These are phyloP conservation scores for Antedon mediterranea DNA, from an alignment of 53 echinoderm and acorn worm species.

Conservation along the genomic window DNA sequence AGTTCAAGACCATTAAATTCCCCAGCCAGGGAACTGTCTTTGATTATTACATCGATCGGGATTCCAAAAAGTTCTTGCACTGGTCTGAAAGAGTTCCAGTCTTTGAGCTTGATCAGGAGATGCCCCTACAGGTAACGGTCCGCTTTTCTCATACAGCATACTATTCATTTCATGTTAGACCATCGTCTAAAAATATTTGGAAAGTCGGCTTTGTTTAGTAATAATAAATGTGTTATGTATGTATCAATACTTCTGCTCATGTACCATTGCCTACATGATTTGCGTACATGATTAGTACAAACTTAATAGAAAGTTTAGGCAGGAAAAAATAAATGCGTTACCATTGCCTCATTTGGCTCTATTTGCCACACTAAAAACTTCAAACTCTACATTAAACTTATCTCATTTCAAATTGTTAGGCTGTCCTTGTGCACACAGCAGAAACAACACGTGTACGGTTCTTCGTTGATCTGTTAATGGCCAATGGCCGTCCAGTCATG, in stretches of 20 bases:
- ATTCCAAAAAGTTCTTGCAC: constrained; percentile 78
- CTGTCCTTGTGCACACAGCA: constrained; percentile 84
- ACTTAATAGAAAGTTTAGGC: no score
- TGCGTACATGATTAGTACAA: no score
- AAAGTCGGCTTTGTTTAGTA: no score
- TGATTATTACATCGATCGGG: constrained; percentile 82
- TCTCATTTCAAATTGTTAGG: constrained; percentile 20
- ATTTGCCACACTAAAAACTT: no score
- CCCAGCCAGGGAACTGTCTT: constrained; percentile 92
- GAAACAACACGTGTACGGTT: constrained; percentile 71
- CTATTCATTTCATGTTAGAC: no score
- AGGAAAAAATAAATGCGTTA: no score
- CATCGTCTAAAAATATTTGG: no score
- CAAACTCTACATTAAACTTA: not conserved
- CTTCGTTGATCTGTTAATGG: constrained; percentile 88
- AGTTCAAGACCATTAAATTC: constrained; percentile 99
- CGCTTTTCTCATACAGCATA: no score
- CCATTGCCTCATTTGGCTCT: no score
- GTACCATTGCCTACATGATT: no score
- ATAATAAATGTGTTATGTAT: no score
- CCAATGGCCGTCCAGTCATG: constrained; percentile 69
- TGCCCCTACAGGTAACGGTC: constrained; percentile 93
- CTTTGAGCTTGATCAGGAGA: constrained; percentile 88
- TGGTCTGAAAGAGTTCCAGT: constrained; percentile 88
- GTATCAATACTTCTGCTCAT: no score